Evolutionary conservation across 2,113 vertebrate species (phyloP).

Genomic region (Lepisosteus oculatus): DNA sequence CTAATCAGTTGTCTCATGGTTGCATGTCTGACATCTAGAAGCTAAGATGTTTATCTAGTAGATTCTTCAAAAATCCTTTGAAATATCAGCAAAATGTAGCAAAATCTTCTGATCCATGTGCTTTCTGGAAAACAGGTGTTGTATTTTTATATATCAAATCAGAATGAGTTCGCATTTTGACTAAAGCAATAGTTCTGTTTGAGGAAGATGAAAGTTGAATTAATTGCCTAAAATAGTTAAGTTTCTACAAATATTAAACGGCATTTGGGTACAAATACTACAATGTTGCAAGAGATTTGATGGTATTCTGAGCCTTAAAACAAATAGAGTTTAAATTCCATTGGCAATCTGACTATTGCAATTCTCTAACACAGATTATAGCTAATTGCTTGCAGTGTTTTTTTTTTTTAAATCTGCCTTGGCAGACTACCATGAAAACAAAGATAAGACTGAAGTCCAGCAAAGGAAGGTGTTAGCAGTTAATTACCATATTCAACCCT

Average conservation of each 20-base stretch:
- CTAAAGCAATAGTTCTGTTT: constrained; percentile 5
- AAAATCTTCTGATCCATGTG: not conserved
- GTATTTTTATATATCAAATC: too few relatives aligned
- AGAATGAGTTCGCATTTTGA: not conserved
- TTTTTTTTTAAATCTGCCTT: constrained; percentile 59
- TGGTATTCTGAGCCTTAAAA: constrained; percentile 54
- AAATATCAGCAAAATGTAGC: constrained; percentile 3
- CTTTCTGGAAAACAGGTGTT: too few relatives aligned
- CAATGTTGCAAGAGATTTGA: constrained; percentile 31
- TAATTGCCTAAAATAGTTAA: not conserved
- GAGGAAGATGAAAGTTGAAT: not conserved
- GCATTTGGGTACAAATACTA: constrained; percentile 34
- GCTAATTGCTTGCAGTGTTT: constrained; percentile 66
- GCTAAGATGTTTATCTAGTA: not conserved
- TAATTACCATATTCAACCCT: constrained; percentile 51
- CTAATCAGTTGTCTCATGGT: not conserved
- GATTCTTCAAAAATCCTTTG: not conserved
- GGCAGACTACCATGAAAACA: constrained; percentile 46
- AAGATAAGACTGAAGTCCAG: constrained; percentile 53
- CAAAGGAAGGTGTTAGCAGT: constrained; percentile 49
- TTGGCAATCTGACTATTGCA: constrained; percentile 66
- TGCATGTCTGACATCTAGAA: not conserved
- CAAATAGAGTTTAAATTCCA: constrained; percentile 59
- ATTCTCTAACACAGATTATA: constrained; percentile 68
- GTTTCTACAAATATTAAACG: constrained; percentile 20